Evolutionary conservation across 2,797 vertebrate genomes (phyloP), one percentile per base, ranked within the genome.

Genomic region (Liparis tanakae): DNA sequence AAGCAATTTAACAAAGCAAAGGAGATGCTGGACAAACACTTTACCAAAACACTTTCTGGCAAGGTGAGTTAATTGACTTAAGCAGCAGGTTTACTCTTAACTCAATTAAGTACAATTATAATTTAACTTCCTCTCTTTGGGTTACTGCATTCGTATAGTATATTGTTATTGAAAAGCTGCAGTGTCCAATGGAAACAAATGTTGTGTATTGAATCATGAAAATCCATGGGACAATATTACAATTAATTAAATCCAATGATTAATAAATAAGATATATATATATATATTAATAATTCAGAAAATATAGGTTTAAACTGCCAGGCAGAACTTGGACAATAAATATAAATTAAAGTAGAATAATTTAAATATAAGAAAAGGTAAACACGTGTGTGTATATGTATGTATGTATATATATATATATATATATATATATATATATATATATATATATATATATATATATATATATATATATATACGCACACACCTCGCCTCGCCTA

Each of bases 1-100:
- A 68, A 55, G 0, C 13, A 87, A 13, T 94, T 93, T 88, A 87
- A 86, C 15, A 91, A 84, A 82, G 95, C 94, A 8, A 81, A 89
- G 36, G 71, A 90, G 17, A 50, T 88, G 41, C 63, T 95, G 39
- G 70, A 25, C 1, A 87, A 85, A 80, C 50, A 92, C 61, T 94
- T 94, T 55, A 84, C 92, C 4, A 78, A 71, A 75, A 41, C 73
- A 51, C 72, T 76, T 61, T 69, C 80, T 22, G 88, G 85, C 10
- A 94, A 93, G 90, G 95, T 95, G 79, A 91, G 85, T 57, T 48
- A 1, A n/a, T 20, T 20, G 30, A 34, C 14, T 48, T 3, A 22
- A 67, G 61, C 9, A 2, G 0, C 0, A 61, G 18, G 13, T 51
- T 46, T 9, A 59, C 9, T n/a, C 15, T 30, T 34, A 17, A 12